Evolutionary conservation across 2,888 invertebrate genomes (phyloP), one percentile per base, ranked within the genome.

Genomic region (Euplagia quadripunctaria): DNA sequence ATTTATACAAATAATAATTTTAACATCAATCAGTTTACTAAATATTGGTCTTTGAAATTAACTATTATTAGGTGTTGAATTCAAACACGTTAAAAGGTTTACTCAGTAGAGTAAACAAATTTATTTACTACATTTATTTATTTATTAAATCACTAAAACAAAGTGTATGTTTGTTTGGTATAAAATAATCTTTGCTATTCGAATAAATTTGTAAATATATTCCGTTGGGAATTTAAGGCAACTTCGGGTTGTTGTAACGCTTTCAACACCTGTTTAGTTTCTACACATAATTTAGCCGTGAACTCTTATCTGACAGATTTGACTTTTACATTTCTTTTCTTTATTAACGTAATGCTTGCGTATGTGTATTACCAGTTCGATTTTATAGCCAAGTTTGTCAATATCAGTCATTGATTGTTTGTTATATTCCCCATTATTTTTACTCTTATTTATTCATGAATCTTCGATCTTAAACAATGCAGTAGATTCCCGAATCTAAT

Each of bases 11-110:
- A 58, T 46, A 70, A 49, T 65, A 9, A 70, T 70, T 71, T 31
- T 41, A 64, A 9, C 31, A 31, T 61, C 61, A 71, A 67, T 66
- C 67, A 67, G 42, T 61, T 51, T 4, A 17, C 51, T 51, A 52
- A 68, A 72, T 72, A 68, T 71, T 66, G 55, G 17, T 58, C 42
- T 58, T 71, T 41, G 46, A 49, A 46, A 58, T 71, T 58, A 55
- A 46, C 20, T 58, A 58, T 55, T 68, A 58, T 43, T 46, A 58
- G 66, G 43, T 61, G 61, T 31, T 42, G 20, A 41, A 66, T 43
- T 43, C 52, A 55, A 55, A 58, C 68, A 55, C 43, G 43, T 55
- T 55, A 55, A 52, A 58, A 52, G n/a, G 68, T 69, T 69, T 69
- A 69, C 16, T 61, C 4, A 61, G 11, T 8, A 14, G 31, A 58